Evolutionary conservation across 2,888 invertebrate species (phyloP), one percentile per base, ranked within the genome.

Genomic region (Spilosoma lubricipeda): DNA sequence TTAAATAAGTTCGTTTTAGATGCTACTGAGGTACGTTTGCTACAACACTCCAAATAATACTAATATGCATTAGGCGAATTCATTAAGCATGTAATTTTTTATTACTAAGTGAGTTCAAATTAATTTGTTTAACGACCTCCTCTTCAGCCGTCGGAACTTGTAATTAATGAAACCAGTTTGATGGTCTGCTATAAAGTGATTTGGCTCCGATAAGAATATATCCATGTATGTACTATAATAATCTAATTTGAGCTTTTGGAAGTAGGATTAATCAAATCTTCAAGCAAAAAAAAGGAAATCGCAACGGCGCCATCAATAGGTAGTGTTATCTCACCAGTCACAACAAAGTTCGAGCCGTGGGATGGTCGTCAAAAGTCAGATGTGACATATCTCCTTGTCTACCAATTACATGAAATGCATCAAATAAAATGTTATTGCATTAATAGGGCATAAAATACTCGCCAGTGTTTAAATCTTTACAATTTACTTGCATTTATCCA

Each of bases 61-160:
- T 87, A 88, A 90, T 90, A 86, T 88, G 83, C 85, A 82, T 80
- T 84, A 84, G 85, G 81, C 81, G 73, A 74, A 85, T 78, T 85
- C 82, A 90, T 92, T 88, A 63, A 89, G 83, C 86, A 90, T 91
- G 86, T 87, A 82, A 87, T 89, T 90, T 87, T 86, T 88, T 88
- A 90, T 89, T 86, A 83, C 83, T 87, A 78, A 85, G 82, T 85
- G 86, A 88, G 87, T 81, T 86, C 79, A 82, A 84, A 90, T 90
- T 89, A 87, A 89, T 91, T 90, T 86, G 86, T 84, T 89, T 89
- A 85, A 88, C 67, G 72, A 75, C 56, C 36, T 66, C 76, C 75
- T 84, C 84, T 82, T 87, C 80, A 85, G 86, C 84, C 85, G 86
- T 85, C 84, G 79, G 80, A 76, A 76, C 82, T 82, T 83, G 79